phyloP scores from a whole-genome alignment of 1,140 invertebrate species.

The Chrysomallon squamiferum region DNA sequence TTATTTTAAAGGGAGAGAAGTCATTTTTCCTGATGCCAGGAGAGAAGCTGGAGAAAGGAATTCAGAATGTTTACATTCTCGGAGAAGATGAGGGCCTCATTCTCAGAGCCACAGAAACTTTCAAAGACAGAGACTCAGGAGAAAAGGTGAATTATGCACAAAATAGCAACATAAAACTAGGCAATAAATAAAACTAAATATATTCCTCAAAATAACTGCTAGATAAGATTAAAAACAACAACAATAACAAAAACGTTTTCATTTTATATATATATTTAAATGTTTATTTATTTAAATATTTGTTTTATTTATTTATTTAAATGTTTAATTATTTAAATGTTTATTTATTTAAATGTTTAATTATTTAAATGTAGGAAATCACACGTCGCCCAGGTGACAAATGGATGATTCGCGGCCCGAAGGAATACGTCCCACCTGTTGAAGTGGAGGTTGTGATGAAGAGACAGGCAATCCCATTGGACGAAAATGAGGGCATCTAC shows the following conservation, averaged over 20 bases:
- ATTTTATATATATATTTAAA: too few relatives aligned
- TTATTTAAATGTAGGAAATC: too few relatives aligned
- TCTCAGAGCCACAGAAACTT: slow-evolving; percentile 63
- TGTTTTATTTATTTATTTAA: too few relatives aligned
- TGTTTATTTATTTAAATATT: too few relatives aligned
- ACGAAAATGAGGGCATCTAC: slow-evolving; percentile 69
- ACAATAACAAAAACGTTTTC: too few relatives aligned
- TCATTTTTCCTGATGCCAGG: slow-evolving; percentile 67
- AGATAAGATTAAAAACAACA: too few relatives aligned
- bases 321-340: too few relatives aligned
- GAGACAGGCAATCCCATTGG: slow-evolving; percentile 65
- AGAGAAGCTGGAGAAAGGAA: slow-evolving; percentile 64
- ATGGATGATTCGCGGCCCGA: slow-evolving; percentile 68
- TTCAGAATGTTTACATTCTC: slow-evolving; percentile 65
- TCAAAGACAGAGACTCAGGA: slow-evolving; percentile 52
- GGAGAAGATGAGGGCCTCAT: slow-evolving; percentile 67
- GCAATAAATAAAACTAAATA: too few relatives aligned
- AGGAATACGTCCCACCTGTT: slow-evolving; percentile 67
- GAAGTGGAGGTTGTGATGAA: slow-evolving; percentile 67
- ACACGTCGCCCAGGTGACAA: slow-evolving; percentile 64
- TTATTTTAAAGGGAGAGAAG: slow-evolving; percentile 64
- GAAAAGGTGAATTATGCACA: too few relatives aligned
- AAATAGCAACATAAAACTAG: too few relatives aligned
- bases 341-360: too few relatives aligned
- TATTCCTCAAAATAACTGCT: too few relatives aligned